phyloP scores from a whole-genome alignment of 2,113 vertebrate species.

The Phrynosoma platyrhinos region DNA sequence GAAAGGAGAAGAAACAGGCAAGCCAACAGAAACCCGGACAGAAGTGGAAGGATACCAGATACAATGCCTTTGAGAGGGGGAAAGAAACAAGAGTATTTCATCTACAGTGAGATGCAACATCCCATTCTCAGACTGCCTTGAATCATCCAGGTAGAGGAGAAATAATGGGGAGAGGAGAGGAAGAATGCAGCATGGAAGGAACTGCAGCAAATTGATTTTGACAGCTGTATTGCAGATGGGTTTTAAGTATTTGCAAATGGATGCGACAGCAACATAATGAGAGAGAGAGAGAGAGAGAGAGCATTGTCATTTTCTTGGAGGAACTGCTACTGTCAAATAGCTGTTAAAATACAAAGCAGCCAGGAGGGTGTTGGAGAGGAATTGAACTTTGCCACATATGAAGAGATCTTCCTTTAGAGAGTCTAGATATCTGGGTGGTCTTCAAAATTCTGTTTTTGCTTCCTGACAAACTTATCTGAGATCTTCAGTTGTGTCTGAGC shows the following conservation, averaged over 20 bases:
- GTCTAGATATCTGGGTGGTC: background rate
- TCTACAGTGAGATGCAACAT: too few species aligned
- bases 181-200: conserved; percentile 19
- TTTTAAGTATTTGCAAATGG: conserved; percentile 54
- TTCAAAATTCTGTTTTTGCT: background rate
- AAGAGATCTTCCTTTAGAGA: background rate
- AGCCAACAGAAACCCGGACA: too few species aligned
- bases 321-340: conserved; percentile 29
- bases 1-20: background rate
- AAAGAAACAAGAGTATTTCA: too few species aligned
- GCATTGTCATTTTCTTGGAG: conserved; percentile 22
- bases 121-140: conserved; percentile 3
- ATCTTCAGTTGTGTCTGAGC: too few species aligned
- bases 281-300: background rate
- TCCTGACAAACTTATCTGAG: background rate
- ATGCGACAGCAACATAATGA: conserved; percentile 44
- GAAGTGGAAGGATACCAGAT: too few species aligned
- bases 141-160: conserved; percentile 6
- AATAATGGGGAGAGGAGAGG: background rate
- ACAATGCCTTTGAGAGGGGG: too few species aligned
- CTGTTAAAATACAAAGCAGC: conserved; percentile 19
- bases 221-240: conserved; percentile 40
- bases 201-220: conserved; percentile 43
- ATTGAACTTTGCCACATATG: background rate
- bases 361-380: background rate